Conservation (phyloP, 2,797 vertebrate genomes). For the Telmatherina bonti region DNA sequence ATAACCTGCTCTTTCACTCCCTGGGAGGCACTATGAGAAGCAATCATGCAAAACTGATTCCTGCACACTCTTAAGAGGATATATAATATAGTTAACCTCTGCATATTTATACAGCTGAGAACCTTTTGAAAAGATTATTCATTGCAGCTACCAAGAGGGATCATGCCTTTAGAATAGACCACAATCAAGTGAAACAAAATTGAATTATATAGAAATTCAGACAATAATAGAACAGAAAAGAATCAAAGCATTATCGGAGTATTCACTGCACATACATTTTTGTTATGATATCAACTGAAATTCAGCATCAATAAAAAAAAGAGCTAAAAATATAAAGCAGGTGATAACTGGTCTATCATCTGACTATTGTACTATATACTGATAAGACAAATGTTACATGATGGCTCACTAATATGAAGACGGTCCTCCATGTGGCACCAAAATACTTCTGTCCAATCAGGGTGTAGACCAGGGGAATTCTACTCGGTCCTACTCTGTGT, state of each 20-base stretch:
- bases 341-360: too few relatives aligned
- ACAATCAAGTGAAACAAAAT: constrained; percentile 62
- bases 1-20: constrained; percentile 70
- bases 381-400: too few relatives aligned
- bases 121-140: constrained; percentile 60
- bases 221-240: constrained; percentile 39
- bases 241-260: constrained; percentile 33
- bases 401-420: too few relatives aligned
- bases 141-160: constrained; percentile 42
- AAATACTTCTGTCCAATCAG: too few relatives aligned
- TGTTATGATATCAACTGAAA: constrained; percentile 25
- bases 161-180: constrained; percentile 43
- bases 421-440: too few relatives aligned
- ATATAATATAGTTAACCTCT: constrained; percentile 79
- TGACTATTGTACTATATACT: too few relatives aligned
- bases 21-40: constrained; percentile 64
- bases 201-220: constrained; percentile 36
- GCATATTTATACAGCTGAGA: constrained; percentile 65
- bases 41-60: constrained; percentile 80
- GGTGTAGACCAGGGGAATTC: too few relatives aligned
- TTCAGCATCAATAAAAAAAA: neutral
- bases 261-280: constrained; percentile 32
- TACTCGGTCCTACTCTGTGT: too few relatives aligned
- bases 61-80: constrained; percentile 79
- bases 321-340: too few relatives aligned